A percentile compares a stretch with the other conserved stretches of the same genome.
Evolutionary conservation across 2,797 vertebrate species (phyloP).

Genomic region (Kryptopterus vitreolus): DNA sequence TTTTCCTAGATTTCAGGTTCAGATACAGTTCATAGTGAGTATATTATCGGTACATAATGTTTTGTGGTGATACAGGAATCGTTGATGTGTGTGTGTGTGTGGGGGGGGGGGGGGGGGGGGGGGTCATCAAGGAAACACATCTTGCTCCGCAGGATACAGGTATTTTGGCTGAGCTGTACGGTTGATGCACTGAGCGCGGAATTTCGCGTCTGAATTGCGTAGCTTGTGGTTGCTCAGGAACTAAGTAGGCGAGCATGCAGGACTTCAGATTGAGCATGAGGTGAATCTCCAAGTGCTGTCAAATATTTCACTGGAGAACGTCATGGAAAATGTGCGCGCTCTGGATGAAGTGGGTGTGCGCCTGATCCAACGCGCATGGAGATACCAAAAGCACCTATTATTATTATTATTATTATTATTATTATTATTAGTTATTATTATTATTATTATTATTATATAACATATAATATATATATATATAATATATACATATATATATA

Average conservation of each 20-base stretch:
- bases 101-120: too few relatives aligned
- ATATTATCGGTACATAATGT: too few relatives aligned
- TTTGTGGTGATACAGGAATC: background rate
- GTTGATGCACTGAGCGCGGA: background rate
- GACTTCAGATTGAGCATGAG: conserved; percentile 49
- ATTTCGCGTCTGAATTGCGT: conserved; percentile 13
- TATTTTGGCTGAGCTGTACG: background rate
- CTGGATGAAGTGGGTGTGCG: conserved; percentile 13
- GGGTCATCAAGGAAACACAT: background rate
- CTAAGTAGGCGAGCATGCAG: conserved; percentile 38
- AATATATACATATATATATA: too few relatives aligned
- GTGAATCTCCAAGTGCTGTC: conserved; percentile 80
- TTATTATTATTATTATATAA: background rate
- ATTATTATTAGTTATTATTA: conserved; percentile 13
- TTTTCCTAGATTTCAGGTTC: background rate
- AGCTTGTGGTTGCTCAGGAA: conserved; percentile 8
- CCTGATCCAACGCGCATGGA: background rate
- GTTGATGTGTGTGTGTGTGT: too few relatives aligned
- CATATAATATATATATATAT: too few relatives aligned
- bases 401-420: conserved; percentile 20
- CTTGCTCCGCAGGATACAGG: background rate
- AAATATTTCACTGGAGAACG: conserved; percentile 83
- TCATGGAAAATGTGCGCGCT: conserved; percentile 81
- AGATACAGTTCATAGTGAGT: background rate
- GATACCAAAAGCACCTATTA: background rate